These are phyloP conservation scores for Brachypterus glaber DNA, from an alignment of 2,888 invertebrate genomes.

Conservation along the genomic window DNA sequence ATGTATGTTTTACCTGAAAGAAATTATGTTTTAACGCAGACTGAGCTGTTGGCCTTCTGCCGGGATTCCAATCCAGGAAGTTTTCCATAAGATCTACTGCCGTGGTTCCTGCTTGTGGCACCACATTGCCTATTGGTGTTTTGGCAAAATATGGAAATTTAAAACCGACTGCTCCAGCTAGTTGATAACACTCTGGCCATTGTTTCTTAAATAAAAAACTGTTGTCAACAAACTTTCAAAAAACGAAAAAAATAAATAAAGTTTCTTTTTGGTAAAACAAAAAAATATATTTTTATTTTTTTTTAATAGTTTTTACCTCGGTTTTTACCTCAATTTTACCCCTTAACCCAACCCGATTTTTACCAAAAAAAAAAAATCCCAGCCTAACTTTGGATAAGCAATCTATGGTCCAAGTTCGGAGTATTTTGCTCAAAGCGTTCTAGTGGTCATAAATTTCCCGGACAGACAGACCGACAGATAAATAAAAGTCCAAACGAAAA, in stretches of 20 bases:
- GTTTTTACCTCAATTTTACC: too few species aligned
- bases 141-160: slow-evolving; percentile 85
- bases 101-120: slow-evolving; percentile 73
- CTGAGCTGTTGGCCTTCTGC: slow-evolving; percentile 83
- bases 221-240: slow-evolving; percentile 1
- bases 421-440: too few species aligned
- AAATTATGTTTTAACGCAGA: slow-evolving; percentile 64
- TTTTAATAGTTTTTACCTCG: too few species aligned
- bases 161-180: slow-evolving; percentile 91
- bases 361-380: too few species aligned
- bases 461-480: too few species aligned
- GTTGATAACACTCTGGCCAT: slow-evolving; percentile 91
- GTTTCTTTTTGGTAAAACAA: too few species aligned
- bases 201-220: slow-evolving; percentile 50
- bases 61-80: slow-evolving; percentile 85
- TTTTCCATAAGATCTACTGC: slow-evolving; percentile 78
- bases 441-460: too few species aligned
- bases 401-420: too few species aligned
- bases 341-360: too few species aligned
- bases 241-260: background rate
- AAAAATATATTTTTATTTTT: too few species aligned
- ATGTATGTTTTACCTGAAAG: slow-evolving; percentile 32
- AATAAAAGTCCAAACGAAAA: too few species aligned
- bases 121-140: slow-evolving; percentile 68
- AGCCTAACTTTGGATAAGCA: too few species aligned